phyloP scores from a whole-genome alignment of 2,888 invertebrate genomes.

The Opisthograptis luteolata region DNA sequence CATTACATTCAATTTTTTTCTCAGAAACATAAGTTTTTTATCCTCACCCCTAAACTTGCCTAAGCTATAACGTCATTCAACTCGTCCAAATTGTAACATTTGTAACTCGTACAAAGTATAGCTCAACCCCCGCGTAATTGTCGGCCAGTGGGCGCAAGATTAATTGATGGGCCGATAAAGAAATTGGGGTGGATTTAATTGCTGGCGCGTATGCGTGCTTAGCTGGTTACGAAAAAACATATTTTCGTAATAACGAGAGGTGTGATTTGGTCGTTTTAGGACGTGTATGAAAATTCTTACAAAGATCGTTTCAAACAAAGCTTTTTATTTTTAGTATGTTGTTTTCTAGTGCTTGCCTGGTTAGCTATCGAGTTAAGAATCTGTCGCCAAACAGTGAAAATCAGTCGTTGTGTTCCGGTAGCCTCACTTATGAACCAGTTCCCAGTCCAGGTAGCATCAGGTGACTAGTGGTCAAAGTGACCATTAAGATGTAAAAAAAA shows the following conservation, averaged over 20 bases:
- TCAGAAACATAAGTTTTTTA: too few species aligned
- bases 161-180: conserved; percentile 53
- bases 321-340: too few species aligned
- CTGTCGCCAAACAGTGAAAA: too few species aligned
- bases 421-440: too few species aligned
- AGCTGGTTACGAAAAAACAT: conserved; percentile 20
- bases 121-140: conserved; percentile 52
- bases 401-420: too few species aligned
- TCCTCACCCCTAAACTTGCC: conserved; percentile 37
- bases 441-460: too few species aligned
- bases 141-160: conserved; percentile 48
- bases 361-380: too few species aligned
- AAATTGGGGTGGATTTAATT: conserved; percentile 40
- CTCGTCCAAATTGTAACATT: conserved; percentile 47
- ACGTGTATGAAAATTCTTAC: too few species aligned
- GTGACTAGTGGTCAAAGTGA: too few species aligned
- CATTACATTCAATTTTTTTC: too few species aligned
- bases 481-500: background rate
- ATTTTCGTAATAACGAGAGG: conserved; percentile 17
- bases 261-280: conserved; percentile 16
- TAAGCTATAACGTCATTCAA: conserved; percentile 50
- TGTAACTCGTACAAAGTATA: conserved; percentile 50
- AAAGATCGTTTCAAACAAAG: too few species aligned
- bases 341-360: too few species aligned
- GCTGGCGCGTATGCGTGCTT: conserved; percentile 25